Evolutionary conservation across 2,888 invertebrate genomes (phyloP), one percentile per base, ranked within the genome.

Genomic region (Nymphalis c-album): DNA sequence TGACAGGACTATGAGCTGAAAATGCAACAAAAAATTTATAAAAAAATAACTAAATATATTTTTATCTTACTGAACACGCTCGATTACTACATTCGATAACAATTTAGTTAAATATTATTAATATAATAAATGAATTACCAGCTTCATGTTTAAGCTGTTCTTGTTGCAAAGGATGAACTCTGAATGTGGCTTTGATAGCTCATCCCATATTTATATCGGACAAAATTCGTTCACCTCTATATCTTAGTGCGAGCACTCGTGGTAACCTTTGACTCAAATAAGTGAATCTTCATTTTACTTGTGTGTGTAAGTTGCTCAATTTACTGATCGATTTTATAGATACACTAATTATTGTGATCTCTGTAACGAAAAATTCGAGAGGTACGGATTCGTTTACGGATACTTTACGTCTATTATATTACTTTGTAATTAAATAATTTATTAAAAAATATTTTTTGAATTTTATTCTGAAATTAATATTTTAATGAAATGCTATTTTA

Each of bases 131-230:
- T 63, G 62, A 51, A 51, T 85, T 90, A 92, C 91, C 91, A 91
- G 90, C 87, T 91, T 92, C 91, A 92, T 92, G 67, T 85, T 75
- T 70, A 83, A 89, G 90, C 86, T 88, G 89, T 87, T 80, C 79
- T 70, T 71, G 73, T 68, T 70, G 66, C 74, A 73, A 76, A 75
- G 80, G 85, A 85, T 85, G 84, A 77, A 79, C 76, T 80, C 79
- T 74, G 85, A 91, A 83, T 91, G 89, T 88, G 81, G 73, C 73
- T 78, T 74, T 70, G 75, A 73, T 76, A 78, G 75, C 77, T 77
- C 82, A 85, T 83, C 83, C 88, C 87, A 90, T 92, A 91, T 92
- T 90, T 92, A 92, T 91, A 91, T 87, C 82, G 81, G 73, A 84
- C 75, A 84, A 81, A 87, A 86, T 86, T 90, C 90, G 89, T 85